phyloP scores from a whole-genome alignment of 2,113 vertebrate genomes.

The Morone saxatilis region DNA sequence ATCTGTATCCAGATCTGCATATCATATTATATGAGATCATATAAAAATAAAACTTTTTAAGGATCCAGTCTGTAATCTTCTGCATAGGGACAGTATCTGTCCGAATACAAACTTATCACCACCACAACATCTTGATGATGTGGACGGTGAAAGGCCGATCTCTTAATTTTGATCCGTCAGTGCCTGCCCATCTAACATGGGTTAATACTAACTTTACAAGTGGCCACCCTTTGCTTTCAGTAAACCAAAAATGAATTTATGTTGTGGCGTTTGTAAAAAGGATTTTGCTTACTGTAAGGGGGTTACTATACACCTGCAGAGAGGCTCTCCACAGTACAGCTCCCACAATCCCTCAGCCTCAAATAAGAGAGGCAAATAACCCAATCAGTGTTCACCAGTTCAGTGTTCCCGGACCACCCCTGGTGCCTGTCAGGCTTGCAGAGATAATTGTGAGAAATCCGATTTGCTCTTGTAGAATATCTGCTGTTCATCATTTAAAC shows the following conservation, averaged over 20 bases:
- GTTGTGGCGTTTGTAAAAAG: slow-evolving; percentile 6
- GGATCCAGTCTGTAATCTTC: no score
- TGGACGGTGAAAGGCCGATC: not conserved
- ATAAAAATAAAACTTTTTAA: no score
- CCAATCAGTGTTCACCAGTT: slow-evolving; percentile 91
- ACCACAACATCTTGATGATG: not conserved
- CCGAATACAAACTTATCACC: no score
- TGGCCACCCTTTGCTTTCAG: not conserved
- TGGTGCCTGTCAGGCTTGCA: slow-evolving; percentile 92
- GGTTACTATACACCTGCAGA: slow-evolving; percentile 85
- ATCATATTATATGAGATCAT: no score
- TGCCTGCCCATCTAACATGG: not conserved
- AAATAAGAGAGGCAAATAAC: slow-evolving; percentile 94
- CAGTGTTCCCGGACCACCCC: slow-evolving; percentile 88
- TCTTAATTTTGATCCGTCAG: not conserved
- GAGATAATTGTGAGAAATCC: slow-evolving; percentile 99
- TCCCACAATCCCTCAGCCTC: slow-evolving; percentile 90
- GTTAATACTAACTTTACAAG: not conserved
- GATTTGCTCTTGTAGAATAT: slow-evolving; percentile 89
- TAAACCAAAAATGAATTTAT: not conserved
- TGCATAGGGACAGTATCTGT: no score
- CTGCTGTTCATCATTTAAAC: slow-evolving; percentile 90
- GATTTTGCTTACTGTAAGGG: slow-evolving; percentile 2
- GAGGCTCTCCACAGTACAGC: slow-evolving; percentile 87
- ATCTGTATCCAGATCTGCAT: no score